A percentile compares a stretch with the other conserved stretches of the same genome.
These are phyloP conservation scores for Mechanitis mazaeus DNA, from an alignment of 2,888 invertebrate species.

Conservation along the genomic window DNA sequence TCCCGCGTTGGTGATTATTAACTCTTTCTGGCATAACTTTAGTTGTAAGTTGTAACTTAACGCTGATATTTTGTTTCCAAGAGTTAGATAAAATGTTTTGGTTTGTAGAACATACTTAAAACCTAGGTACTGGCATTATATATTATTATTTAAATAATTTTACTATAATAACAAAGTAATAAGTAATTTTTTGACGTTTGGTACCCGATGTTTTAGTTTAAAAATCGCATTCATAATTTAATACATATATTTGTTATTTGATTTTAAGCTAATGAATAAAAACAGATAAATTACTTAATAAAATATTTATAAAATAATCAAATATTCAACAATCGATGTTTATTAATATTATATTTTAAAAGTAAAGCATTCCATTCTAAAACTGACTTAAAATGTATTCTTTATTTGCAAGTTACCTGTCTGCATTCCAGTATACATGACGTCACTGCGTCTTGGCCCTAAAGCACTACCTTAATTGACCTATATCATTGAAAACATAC, in stretches of 20 bases:
- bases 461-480: constrained; percentile 21
- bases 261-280: too few relatives aligned
- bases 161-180: too few relatives aligned
- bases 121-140: too few relatives aligned
- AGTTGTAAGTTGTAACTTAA: neutral
- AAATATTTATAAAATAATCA: too few relatives aligned
- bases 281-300: too few relatives aligned
- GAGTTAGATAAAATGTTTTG: neutral
- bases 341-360: too few relatives aligned
- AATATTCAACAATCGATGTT: too few relatives aligned
- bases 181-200: too few relatives aligned
- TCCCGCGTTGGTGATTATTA: constrained; percentile 6
- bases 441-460: constrained; percentile 14
- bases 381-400: neutral
- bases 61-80: neutral
- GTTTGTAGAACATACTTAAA: neutral
- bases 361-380: neutral
- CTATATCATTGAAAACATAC: constrained; percentile 20
- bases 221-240: too few relatives aligned
- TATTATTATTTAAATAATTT: too few relatives aligned
- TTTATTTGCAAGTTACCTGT: constrained; percentile 1
- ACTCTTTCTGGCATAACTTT: constrained; percentile 1
- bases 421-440: constrained; percentile 9
- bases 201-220: too few relatives aligned
- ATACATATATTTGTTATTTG: too few relatives aligned